Evolutionary conservation across 2,113 vertebrate species (phyloP).

Genomic region (Thermophis baileyi): DNA sequence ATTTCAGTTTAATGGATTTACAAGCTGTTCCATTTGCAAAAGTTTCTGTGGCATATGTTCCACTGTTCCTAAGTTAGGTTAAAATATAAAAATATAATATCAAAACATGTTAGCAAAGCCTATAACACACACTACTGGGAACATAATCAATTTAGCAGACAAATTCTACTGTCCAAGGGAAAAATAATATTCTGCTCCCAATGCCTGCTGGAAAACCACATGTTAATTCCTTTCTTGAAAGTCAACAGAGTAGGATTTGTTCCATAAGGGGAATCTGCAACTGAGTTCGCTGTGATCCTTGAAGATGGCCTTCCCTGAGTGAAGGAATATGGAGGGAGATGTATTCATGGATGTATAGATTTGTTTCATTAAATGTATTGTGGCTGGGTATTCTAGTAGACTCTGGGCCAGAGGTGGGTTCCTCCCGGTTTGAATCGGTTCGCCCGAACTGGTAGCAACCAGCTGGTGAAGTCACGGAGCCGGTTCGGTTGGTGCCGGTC

Average conservation of each 20-base stretch:
- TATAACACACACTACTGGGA: not conserved
- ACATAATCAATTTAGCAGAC: not conserved
- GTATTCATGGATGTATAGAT: not conserved
- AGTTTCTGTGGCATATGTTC: not conserved
- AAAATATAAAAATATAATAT: not conserved
- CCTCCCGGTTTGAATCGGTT: too few relatives aligned
- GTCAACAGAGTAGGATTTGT: not conserved
- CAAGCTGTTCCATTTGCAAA: not conserved
- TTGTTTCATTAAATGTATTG: not conserved
- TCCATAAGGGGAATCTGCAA: not conserved
- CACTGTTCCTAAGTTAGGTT: not conserved
- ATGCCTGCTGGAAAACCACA: not conserved
- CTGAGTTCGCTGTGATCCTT: not conserved
- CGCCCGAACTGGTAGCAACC: too few relatives aligned
- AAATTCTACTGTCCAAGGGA: not conserved
- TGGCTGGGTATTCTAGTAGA: not conserved
- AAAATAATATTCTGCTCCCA: not conserved
- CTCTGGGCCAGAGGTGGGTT: too few relatives aligned
- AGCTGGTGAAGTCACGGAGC: too few relatives aligned
- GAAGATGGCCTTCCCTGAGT: not conserved
- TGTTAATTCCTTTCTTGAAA: not conserved
- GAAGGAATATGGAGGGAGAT: not conserved
- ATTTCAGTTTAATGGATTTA: not conserved
- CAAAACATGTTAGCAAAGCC: not conserved
- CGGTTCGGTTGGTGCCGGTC: too few relatives aligned